A percentile compares a stretch with the other conserved stretches of the same genome.
Evolutionary conservation across 2,113 vertebrate genomes (phyloP).

Genomic region (Engraulis encrasicolus): DNA sequence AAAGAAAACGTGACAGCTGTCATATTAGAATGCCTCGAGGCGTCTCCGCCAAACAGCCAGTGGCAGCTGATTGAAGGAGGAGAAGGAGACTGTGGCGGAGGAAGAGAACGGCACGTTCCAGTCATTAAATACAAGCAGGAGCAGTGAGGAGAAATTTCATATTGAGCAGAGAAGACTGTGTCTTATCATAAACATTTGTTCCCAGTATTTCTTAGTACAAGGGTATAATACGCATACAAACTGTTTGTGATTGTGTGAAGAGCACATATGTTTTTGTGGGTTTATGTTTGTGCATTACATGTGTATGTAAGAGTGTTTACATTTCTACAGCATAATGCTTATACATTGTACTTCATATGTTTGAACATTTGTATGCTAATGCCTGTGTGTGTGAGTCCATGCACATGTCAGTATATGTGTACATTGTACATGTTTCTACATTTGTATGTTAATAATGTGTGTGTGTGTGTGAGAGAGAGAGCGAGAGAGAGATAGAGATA

Average conservation of each 20-base stretch:
- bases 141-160: background rate
- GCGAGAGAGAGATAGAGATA: no score
- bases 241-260: no score
- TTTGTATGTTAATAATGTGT: background rate
- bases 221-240: no score
- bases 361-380: background rate
- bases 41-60: background rate
- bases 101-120: background rate
- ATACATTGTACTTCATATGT: no score
- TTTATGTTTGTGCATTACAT: no score
- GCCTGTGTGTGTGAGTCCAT: background rate
- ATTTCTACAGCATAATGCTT: no score
- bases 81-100: background rate
- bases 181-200: background rate
- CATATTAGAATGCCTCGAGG: background rate
- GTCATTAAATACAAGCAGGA: background rate
- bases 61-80: background rate
- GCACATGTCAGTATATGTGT: background rate
- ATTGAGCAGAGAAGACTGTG: background rate
- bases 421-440: slow-evolving; percentile 44
- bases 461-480: no score
- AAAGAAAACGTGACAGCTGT: background rate
- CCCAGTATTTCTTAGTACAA: background rate
- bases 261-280: no score
- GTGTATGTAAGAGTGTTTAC: no score